These are phyloP conservation scores for Dysidea cf. avara DNA, from an alignment of 37 sponge, comb jelly and placozoan genomes.

Conservation along the genomic window DNA sequence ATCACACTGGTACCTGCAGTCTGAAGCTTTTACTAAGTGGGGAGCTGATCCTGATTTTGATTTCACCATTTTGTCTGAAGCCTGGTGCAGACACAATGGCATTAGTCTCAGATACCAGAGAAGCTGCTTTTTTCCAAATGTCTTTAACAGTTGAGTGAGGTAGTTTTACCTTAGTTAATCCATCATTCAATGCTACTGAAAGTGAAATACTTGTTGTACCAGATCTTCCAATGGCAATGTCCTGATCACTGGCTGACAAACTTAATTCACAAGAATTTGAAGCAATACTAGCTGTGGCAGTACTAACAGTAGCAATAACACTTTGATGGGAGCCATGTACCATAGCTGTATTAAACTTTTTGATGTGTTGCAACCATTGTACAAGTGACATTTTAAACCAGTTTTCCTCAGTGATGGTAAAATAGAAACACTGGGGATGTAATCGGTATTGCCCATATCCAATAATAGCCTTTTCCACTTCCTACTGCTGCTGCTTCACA, in stretches of 20 bases:
- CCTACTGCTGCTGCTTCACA: background rate
- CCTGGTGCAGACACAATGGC: constrained; percentile 23
- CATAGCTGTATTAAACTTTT: too few species aligned
- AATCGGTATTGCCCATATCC: background rate
- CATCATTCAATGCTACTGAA: background rate
- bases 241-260: too few species aligned
- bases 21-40: background rate
- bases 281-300: too few species aligned
- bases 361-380: too few species aligned
- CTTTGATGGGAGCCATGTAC: too few species aligned
- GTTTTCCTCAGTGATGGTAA: background rate
- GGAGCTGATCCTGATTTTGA: constrained; percentile 11
- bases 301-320: too few species aligned
- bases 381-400: constrained; percentile 22
- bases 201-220: too few species aligned
- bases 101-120: background rate
- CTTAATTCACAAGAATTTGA: too few species aligned
- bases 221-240: too few species aligned
- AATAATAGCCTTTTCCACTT: constrained; percentile 12
- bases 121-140: constrained; percentile 19
- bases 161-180: background rate
- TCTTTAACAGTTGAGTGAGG: constrained; percentile 13
- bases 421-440: background rate
- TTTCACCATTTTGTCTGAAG: constrained; percentile 12
- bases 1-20: constrained; percentile 11